These are phyloP conservation scores for Megalops atlanticus DNA, from an alignment of 2,113 vertebrate genomes.

Conservation along the genomic window DNA sequence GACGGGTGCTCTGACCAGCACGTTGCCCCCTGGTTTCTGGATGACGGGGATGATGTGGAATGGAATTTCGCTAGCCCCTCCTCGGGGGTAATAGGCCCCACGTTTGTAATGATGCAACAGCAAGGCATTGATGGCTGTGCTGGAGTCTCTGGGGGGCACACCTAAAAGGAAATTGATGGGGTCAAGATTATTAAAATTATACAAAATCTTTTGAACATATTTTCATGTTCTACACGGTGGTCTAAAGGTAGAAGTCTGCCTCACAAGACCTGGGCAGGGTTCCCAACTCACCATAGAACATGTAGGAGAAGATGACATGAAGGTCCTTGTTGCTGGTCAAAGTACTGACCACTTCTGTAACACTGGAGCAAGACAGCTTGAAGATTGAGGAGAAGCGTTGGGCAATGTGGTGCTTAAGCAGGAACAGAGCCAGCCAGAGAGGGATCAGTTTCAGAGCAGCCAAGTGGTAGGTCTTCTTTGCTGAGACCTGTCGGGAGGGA, in stretches of 20 bases:
- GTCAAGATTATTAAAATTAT: too few relatives aligned
- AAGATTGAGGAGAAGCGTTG: conserved; percentile 69
- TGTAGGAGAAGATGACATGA: conserved; percentile 69
- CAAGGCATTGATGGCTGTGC: conserved; percentile 75
- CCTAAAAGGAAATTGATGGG: conserved; percentile 66
- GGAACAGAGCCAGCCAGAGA: conserved; percentile 63
- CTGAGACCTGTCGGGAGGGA: conserved; percentile 62
- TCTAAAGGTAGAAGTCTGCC: too few relatives aligned
- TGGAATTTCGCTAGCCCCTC: conserved; percentile 79
- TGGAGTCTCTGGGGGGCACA: conserved; percentile 77
- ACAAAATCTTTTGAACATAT: too few relatives aligned
- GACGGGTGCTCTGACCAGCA: conserved; percentile 80
- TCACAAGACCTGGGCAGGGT: not conserved
- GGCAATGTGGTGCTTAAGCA: conserved; percentile 71
- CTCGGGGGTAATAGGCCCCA: conserved; percentile 82
- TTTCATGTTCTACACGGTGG: too few relatives aligned
- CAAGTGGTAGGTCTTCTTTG: conserved; percentile 67
- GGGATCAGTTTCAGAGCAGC: conserved; percentile 78
- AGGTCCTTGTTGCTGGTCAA: conserved; percentile 78
- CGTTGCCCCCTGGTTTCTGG: conserved; percentile 75
- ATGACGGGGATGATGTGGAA: conserved; percentile 80
- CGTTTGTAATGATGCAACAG: conserved; percentile 82
- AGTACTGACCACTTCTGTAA: conserved; percentile 57
- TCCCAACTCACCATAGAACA: conserved; percentile 66
- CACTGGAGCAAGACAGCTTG: conserved; percentile 62